phyloP scores from a whole-genome alignment of 2,797 vertebrate genomes.

The Malurus splendens region DNA sequence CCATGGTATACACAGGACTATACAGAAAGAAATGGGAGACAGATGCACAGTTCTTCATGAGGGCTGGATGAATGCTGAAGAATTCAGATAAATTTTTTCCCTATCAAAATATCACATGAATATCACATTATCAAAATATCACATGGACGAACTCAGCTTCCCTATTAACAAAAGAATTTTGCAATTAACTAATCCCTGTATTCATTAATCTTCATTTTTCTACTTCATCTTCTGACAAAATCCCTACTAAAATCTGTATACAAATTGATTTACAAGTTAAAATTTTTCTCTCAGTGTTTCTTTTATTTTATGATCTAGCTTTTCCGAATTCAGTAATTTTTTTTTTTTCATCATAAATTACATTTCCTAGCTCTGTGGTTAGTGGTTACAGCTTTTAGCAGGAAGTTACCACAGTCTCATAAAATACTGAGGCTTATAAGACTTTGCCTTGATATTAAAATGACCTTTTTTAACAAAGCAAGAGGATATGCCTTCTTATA shows the following conservation, averaged over 20 bases:
- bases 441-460: conserved; percentile 15
- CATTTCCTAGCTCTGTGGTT: neutral
- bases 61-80: neutral
- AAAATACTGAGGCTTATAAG: neutral
- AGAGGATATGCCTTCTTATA: neutral
- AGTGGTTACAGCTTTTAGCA: neutral
- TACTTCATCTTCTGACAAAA: neutral
- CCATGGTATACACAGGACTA: neutral
- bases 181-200: neutral
- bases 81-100: neutral
- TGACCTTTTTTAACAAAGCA: neutral
- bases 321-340: neutral
- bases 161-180: neutral
- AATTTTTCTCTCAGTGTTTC: neutral
- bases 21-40: neutral
- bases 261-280: neutral
- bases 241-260: neutral
- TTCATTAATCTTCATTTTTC: neutral
- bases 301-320: neutral
- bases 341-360: neutral
- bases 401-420: neutral
- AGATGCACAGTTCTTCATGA: neutral
- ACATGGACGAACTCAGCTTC: neutral
- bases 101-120: neutral
- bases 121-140: neutral